Base-by-base conservation (phyloP, 2,888 invertebrate genomes). In the Andrena trimmerana region DNA sequence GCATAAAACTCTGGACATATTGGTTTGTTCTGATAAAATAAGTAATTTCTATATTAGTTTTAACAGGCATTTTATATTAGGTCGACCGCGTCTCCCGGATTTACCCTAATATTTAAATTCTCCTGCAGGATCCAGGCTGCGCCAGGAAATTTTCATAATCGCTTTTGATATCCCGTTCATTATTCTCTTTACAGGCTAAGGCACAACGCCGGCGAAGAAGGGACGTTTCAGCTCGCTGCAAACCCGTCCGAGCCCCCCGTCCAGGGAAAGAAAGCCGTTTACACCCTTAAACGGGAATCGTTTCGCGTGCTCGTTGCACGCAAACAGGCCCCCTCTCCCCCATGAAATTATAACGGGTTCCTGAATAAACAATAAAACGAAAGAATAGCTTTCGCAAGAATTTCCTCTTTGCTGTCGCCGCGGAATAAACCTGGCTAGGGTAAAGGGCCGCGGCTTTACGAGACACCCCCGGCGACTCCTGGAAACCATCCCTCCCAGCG, bases 321-420 rank as follows among this genome's bases (percentile, higher is more conserved):
- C 77, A 75, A 83, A 83, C 76, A 66, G 31, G 36, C 68, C 57
- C 42, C 8, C 48, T 54, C 52, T n/a, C 24, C 36, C 16, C 65
- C 59, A 74, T 88, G 86, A 75, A 88, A 86, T 79, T 83, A 79
- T 74, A 76, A 78, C 72, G 71, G 74, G 78, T 77, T 82, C 83
- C 36, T 72, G 77, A 80, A 70, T 80, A 86, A 83, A 70, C 78
- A 78, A 80, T 80, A 80, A 86, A 74, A 73, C 52, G 83, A 78
- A 86, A 84, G 84, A 83, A 86, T 80, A 73, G 67, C 69, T 57
- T 57, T 73, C 50, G 69, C 60, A 66, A 80, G 71, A 86, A 76
- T 67, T 80, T 54, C 68, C 72, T 66, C 67, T 59, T 48, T 29
- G 72, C 68, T 42, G 82, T 29, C 70, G 66, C 52, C 78, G 54